Conservation (phyloP, 2,888 invertebrate genomes). For the Brachyopa scutellaris region DNA sequence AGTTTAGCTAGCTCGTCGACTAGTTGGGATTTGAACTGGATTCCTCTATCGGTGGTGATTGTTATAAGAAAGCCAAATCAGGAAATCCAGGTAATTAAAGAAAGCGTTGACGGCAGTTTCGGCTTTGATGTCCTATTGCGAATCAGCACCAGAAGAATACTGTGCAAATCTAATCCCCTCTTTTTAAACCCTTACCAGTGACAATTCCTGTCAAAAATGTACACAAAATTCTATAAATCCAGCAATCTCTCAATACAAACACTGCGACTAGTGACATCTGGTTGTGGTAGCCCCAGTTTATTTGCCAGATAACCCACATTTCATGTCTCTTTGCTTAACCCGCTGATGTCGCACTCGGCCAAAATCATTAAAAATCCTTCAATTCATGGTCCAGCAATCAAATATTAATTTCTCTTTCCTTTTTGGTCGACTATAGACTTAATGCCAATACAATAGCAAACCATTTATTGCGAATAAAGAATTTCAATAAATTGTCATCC, state of each 20-base stretch:
- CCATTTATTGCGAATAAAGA: constrained; percentile 57
- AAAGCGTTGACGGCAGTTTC: constrained; percentile 68
- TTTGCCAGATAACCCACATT: not conserved
- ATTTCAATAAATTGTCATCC: constrained; percentile 70
- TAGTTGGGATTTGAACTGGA: constrained; percentile 77
- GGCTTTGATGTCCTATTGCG: constrained; percentile 73
- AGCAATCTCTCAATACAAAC: too few species aligned
- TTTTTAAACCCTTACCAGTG: too few species aligned
- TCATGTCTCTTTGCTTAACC: constrained; percentile 4
- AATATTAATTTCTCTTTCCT: constrained; percentile 11
- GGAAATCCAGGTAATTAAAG: constrained; percentile 77
- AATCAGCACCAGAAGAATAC: too few species aligned
- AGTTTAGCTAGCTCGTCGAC: constrained; percentile 74
- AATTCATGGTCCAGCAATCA: constrained; percentile 36
- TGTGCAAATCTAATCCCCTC: too few species aligned
- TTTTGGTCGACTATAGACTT: constrained; percentile 31
- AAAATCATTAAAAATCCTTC: not conserved
- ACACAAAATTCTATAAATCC: too few species aligned
- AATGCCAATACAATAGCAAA: constrained; percentile 63
- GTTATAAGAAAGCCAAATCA: constrained; percentile 78
- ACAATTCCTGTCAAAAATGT: too few species aligned
- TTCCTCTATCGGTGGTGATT: constrained; percentile 77
- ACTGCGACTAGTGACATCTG: too few species aligned
- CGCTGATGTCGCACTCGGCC: not conserved
- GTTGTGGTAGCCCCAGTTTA: too few species aligned